Base-by-base conservation (phyloP, 2,888 invertebrate genomes). In the Sabatieria punctata region DNA sequence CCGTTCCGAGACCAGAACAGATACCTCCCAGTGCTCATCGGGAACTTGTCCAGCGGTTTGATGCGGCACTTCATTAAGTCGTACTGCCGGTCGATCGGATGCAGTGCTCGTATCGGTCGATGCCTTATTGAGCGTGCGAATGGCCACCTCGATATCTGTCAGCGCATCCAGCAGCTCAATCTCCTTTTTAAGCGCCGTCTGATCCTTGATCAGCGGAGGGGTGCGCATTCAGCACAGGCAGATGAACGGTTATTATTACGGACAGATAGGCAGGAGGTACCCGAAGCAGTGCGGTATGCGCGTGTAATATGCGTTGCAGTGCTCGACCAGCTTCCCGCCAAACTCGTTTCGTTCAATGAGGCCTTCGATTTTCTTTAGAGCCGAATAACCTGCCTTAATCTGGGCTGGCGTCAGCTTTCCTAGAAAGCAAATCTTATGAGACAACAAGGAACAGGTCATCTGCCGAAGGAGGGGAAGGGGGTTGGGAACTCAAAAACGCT, bases 211-310 rank as follows among this genome's bases (percentile, higher is more conserved):
- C 26, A 71, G 48, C 3, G 71, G 68, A 6, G 73, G 73, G 8
- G 59, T 57, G 49, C 60, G 63, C 70, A 73, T 71, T 11, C 71
- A 70, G 56, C 35, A 59, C n/a, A n/a, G n/a, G n/a, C n/a, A n/a
- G n/a, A n/a, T n/a, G n/a, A n/a, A n/a, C n/a, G n/a, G n/a, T n/a
- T n/a, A n/a, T n/a, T n/a, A n/a, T n/a, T n/a, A n/a, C n/a, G n/a
- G n/a, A n/a, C n/a, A n/a, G n/a, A n/a, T n/a, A n/a, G n/a, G n/a
- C n/a, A n/a, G n/a, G n/a, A n/a, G n/a, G n/a, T 56, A 70, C 71
- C 72, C 72, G 61, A 72, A 73, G 49, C 64, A 63, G 56, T 72
- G 72, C 19, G 72, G 72, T 46, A 73, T 71, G 41, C 68, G 59
- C 2, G 72, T 73, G 55, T 73, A 73, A 57, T 71, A 73, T 4